phyloP scores from a whole-genome alignment of 2,113 vertebrate genomes.

The Podocnemis expansa region DNA sequence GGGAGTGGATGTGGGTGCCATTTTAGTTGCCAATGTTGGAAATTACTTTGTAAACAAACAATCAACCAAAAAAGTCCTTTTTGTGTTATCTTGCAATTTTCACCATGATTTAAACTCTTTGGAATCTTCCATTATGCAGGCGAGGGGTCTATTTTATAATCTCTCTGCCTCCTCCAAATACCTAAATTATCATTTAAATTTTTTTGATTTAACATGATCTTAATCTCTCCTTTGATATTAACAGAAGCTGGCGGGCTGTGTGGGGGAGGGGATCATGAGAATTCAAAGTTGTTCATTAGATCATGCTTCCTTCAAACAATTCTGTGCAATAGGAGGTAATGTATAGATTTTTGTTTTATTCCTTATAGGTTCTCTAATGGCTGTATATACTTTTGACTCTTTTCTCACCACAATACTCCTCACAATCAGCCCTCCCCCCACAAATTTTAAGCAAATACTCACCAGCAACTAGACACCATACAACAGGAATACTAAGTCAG shows the following conservation, averaged over 20 bases:
- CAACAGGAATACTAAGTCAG: too few species aligned
- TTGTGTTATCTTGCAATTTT: constrained; percentile 40
- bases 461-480: too few species aligned
- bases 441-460: too few species aligned
- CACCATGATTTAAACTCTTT: neutral
- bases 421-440: too few species aligned
- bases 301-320: neutral
- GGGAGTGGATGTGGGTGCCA: neutral
- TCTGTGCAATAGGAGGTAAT: neutral
- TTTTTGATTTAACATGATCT: neutral
- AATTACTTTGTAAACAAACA: constrained; percentile 22
- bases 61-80: neutral
- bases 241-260: neutral
- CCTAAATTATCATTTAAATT: neutral
- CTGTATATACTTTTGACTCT: neutral
- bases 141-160: neutral
- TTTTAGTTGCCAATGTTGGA: constrained; percentile 46
- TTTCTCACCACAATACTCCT: too few species aligned
- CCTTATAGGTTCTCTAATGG: neutral
- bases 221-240: neutral
- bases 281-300: neutral
- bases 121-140: constrained; percentile 4
- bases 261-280: too few species aligned
- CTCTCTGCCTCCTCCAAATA: neutral
- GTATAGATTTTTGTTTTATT: neutral